phyloP scores from a whole-genome alignment of 2,888 invertebrate genomes.

The Campaea margaritaria region DNA sequence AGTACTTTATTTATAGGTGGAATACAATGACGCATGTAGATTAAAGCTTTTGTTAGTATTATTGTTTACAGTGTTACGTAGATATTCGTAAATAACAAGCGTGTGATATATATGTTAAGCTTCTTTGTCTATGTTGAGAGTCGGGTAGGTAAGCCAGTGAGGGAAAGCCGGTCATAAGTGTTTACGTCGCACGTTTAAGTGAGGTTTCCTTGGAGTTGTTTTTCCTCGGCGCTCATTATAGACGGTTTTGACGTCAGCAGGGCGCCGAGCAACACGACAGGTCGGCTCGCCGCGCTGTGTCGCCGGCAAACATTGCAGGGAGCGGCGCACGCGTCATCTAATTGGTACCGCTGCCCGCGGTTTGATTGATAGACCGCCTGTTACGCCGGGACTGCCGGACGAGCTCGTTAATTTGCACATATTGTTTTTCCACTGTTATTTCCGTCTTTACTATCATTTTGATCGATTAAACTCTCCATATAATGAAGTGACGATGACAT shows the following conservation, averaged over 20 bases:
- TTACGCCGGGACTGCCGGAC: slow-evolving; percentile 70
- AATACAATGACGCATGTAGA: too few species aligned
- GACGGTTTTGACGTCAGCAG: slow-evolving; percentile 64
- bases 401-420: slow-evolving; percentile 67
- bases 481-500: slow-evolving; percentile 3
- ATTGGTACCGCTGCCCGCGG: slow-evolving; percentile 48
- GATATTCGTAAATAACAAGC: too few species aligned
- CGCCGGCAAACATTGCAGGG: slow-evolving; percentile 61
- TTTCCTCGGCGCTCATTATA: slow-evolving; percentile 56
- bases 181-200: slow-evolving; percentile 26
- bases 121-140: neutral
- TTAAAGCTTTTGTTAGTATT: too few species aligned
- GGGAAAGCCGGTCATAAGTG: slow-evolving; percentile 17
- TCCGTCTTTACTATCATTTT: slow-evolving; percentile 44
- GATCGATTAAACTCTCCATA: slow-evolving; percentile 9
- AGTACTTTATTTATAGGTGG: neutral
- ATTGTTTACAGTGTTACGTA: too few species aligned
- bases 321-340: slow-evolving; percentile 74
- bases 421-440: slow-evolving; percentile 64
- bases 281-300: slow-evolving; percentile 28
- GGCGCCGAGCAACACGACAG: slow-evolving; percentile 37
- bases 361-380: slow-evolving; percentile 80
- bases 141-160: slow-evolving; percentile 6
- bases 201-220: slow-evolving; percentile 55
- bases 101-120: too few species aligned